Percentiles rank a stretch among this genome's conserved stretches.
phyloP scores from a whole-genome alignment of 2,797 vertebrate genomes.

The Silurus aristotelis region DNA sequence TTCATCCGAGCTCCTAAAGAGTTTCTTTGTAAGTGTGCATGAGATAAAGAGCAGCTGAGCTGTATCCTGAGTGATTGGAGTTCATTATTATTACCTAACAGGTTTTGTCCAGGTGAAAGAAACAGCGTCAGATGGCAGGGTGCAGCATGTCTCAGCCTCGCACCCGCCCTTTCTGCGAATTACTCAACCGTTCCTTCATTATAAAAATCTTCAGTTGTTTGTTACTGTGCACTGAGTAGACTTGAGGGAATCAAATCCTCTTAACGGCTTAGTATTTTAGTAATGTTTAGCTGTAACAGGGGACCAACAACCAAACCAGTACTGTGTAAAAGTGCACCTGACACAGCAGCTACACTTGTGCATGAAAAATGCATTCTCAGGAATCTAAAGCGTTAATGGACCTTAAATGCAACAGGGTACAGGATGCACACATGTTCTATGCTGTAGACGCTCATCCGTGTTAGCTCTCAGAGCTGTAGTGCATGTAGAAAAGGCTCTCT shows the following conservation, averaged over 20 bases:
- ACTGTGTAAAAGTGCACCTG: constrained; percentile 1
- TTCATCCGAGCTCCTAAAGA: background rate
- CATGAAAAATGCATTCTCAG: background rate
- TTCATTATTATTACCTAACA: constrained; percentile 44
- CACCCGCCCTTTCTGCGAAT: constrained; percentile 16
- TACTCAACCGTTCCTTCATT: constrained; percentile 43
- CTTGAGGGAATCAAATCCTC: constrained; percentile 57
- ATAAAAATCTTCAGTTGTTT: constrained; percentile 42
- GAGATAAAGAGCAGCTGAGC: constrained; percentile 37
- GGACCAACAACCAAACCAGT: constrained; percentile 34
- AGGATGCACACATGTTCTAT: background rate
- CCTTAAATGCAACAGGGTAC: background rate
- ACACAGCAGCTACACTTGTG: background rate
- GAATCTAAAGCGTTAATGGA: background rate
- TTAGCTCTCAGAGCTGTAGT: background rate
- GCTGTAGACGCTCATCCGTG: too few species aligned
- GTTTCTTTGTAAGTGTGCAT: constrained; percentile 23
- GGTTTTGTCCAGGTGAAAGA: constrained; percentile 26
- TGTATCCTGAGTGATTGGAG: constrained; percentile 17
- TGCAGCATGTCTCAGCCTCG: constrained; percentile 30
- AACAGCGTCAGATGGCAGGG: constrained; percentile 14
- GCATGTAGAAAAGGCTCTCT: constrained; percentile 6
- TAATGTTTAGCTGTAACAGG: constrained; percentile 49
- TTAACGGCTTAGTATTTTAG: constrained; percentile 63
- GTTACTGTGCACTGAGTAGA: constrained; percentile 48